Evolutionary conservation across 2,888 invertebrate species (phyloP).

Genomic region (Acanthopleura granulata): DNA sequence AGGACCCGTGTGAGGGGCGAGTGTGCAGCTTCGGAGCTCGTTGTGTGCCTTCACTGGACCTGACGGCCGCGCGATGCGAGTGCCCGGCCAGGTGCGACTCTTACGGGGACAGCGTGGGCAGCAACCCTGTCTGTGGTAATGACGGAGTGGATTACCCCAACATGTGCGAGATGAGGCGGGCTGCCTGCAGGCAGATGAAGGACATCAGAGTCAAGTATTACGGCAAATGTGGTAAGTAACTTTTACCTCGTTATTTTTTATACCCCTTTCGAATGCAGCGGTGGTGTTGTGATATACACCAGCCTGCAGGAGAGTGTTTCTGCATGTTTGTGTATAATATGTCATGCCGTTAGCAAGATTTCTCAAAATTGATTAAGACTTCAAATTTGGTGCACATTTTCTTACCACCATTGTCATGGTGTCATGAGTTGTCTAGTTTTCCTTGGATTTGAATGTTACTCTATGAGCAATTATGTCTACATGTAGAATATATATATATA

Average conservation of each 20-base stretch:
- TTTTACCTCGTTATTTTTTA: neutral
- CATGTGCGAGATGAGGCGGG: slow-evolving; percentile 67
- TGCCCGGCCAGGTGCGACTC: slow-evolving; percentile 84
- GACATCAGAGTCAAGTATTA: slow-evolving; percentile 70
- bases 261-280: no score
- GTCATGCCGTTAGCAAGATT: no score
- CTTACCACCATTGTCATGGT: no score
- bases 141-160: slow-evolving; percentile 71
- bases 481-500: no score
- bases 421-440: no score
- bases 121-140: slow-evolving; percentile 83
- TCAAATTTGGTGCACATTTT: no score
- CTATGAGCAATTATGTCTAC: no score
- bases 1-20: slow-evolving; percentile 80
- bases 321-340: no score
- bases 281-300: no score
- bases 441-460: no score
- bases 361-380: no score
- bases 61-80: slow-evolving; percentile 81
- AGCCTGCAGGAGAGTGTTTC: no score
- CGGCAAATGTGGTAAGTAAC: slow-evolving; percentile 71
- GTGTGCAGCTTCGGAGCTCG: slow-evolving; percentile 80
- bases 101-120: slow-evolving; percentile 86
- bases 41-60: slow-evolving; percentile 78
- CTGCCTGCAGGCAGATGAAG: slow-evolving; percentile 68